These are phyloP conservation scores for Nemotelus nigrinus DNA, from an alignment of 2,888 invertebrate genomes.

Conservation along the genomic window DNA sequence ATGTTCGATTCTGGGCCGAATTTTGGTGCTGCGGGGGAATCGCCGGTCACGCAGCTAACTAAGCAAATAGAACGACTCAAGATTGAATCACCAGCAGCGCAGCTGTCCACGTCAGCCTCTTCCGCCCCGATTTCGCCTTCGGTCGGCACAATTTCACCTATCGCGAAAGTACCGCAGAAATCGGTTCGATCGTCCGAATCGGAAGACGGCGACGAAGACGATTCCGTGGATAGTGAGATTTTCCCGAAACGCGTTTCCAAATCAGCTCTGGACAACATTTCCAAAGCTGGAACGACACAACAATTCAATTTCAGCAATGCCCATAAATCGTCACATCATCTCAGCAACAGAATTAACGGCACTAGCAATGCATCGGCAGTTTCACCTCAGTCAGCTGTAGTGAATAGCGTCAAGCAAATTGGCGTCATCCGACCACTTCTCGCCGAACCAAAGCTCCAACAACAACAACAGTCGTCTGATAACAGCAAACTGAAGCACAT, in stretches of 20 bases:
- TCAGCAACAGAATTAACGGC: slow-evolving; percentile 32
- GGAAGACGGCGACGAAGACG: slow-evolving; percentile 38
- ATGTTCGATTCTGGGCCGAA: slow-evolving; percentile 51
- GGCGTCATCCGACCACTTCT: slow-evolving; percentile 69
- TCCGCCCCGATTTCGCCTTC: slow-evolving; percentile 8
- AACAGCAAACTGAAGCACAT: slow-evolving; percentile 12
- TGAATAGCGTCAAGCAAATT: slow-evolving; percentile 63
- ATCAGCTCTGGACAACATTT: slow-evolving; percentile 74
- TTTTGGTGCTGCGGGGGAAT: slow-evolving; percentile 54
- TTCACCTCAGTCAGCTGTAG: slow-evolving; percentile 48
- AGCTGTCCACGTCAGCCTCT: not conserved
- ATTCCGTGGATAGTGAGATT: slow-evolving; percentile 53
- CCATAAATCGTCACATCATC: slow-evolving; percentile 28
- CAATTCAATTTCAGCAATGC: slow-evolving; percentile 64
- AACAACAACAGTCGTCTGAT: slow-evolving; percentile 29
- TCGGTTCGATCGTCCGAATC: slow-evolving; percentile 4
- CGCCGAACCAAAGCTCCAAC: slow-evolving; percentile 43
- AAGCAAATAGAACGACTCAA: slow-evolving; percentile 59
- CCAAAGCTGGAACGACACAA: slow-evolving; percentile 74
- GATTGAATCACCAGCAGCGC: slow-evolving; percentile 53
- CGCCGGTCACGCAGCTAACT: slow-evolving; percentile 59
- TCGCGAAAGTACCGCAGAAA: not conserved
- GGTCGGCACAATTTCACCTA: slow-evolving; percentile 20
- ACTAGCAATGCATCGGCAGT: slow-evolving; percentile 53
- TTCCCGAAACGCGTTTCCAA: slow-evolving; percentile 65